phyloP scores from a whole-genome alignment of 1,140 invertebrate species.

The Antheraea pernyi region DNA sequence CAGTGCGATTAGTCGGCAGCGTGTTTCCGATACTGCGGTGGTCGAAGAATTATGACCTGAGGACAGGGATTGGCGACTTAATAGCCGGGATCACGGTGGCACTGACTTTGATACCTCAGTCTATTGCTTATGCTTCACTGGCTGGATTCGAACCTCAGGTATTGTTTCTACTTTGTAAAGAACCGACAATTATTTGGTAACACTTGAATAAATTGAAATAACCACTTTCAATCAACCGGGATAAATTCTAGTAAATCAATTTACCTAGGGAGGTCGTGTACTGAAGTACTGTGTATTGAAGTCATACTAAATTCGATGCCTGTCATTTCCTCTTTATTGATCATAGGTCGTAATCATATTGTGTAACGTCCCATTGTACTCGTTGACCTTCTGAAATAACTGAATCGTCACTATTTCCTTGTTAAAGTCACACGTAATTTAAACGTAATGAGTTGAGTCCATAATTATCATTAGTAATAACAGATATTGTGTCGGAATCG shows the following conservation, averaged over 20 bases:
- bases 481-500: too few relatives aligned
- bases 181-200: too few relatives aligned
- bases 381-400: background rate
- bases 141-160: slow-evolving; percentile 87
- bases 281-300: slow-evolving; percentile 17
- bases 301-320: slow-evolving; percentile 15
- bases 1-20: slow-evolving; percentile 38
- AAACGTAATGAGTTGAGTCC: too few relatives aligned
- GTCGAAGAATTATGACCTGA: slow-evolving; percentile 80
- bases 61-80: slow-evolving; percentile 84
- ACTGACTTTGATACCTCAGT: slow-evolving; percentile 88
- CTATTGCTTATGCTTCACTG: slow-evolving; percentile 88
- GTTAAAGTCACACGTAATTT: too few relatives aligned
- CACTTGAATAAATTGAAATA: too few relatives aligned
- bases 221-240: too few relatives aligned
- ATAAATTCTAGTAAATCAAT: too few relatives aligned
- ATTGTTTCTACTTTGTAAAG: slow-evolving; percentile 22
- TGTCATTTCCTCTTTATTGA: slow-evolving; percentile 1
- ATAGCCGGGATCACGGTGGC: slow-evolving; percentile 93
- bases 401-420: too few relatives aligned
- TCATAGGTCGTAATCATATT: background rate
- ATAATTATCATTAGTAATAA: too few relatives aligned
- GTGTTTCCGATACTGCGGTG: slow-evolving; percentile 65
- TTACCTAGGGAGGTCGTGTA: too few relatives aligned
- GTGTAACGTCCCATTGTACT: background rate